Conservation (phyloP, 2,797 vertebrate genomes). For the Rhadinocentrus ornatus region DNA sequence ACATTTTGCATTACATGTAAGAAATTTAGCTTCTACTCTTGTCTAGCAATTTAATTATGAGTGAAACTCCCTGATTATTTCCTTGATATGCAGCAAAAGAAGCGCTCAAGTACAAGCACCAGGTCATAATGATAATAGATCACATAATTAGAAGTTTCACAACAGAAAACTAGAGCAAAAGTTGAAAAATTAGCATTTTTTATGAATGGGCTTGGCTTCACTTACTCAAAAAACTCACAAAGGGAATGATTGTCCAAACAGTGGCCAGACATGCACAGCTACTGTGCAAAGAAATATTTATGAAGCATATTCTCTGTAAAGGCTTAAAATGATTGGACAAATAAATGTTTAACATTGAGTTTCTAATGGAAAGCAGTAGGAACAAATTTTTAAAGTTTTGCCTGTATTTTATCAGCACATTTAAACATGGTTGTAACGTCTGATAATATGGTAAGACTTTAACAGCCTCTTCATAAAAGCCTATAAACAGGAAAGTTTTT, state of each 20-base stretch:
- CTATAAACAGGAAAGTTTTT: no score
- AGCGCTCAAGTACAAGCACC: constrained; percentile 7
- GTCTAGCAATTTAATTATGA: constrained; percentile 49
- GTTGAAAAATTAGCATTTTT: constrained; percentile 34
- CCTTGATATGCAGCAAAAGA: constrained; percentile 18
- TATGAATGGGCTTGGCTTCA: constrained; percentile 29
- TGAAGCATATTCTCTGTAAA: constrained; percentile 14
- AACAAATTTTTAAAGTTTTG: no score
- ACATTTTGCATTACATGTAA: constrained; percentile 36
- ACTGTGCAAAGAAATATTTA: not conserved
- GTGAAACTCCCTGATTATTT: constrained; percentile 23
- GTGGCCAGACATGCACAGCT: constrained; percentile 10
- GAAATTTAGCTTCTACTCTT: constrained; percentile 45
- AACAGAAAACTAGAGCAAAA: constrained; percentile 41
- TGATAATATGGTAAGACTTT: no score
- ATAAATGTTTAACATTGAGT: constrained; percentile 14
- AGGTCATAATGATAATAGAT: constrained; percentile 14
- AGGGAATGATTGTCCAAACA: constrained; percentile 37
- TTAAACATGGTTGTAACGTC: no score
- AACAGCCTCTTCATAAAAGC: no score
- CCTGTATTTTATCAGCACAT: no score
- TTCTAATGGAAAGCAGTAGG: constrained; percentile 7
- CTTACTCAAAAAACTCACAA: constrained; percentile 16
- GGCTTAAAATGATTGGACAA: constrained; percentile 27
- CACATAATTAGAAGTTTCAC: constrained; percentile 27